phyloP scores from a whole-genome alignment of 2,113 vertebrate genomes.

The Haemorhous mexicanus region DNA sequence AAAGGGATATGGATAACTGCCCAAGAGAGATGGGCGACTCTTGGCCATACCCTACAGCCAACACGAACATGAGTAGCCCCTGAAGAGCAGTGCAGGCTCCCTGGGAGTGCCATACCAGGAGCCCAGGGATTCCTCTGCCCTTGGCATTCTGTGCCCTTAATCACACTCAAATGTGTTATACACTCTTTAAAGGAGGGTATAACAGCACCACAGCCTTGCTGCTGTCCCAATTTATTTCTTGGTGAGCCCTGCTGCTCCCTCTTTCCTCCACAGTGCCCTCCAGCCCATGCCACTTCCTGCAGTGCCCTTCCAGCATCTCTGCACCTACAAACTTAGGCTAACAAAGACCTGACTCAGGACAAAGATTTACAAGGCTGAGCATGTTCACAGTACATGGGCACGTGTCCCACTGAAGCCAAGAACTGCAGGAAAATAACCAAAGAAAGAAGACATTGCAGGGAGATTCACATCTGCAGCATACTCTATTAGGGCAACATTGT shows the following conservation, averaged over 20 bases:
- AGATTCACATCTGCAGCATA: slow-evolving; percentile 31
- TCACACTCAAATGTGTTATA: background rate
- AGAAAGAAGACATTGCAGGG: slow-evolving; percentile 20
- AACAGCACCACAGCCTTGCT: background rate
- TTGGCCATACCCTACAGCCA: background rate
- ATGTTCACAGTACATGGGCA: background rate
- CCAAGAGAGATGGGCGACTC: background rate
- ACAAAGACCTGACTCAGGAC: background rate
- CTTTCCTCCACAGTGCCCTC: background rate
- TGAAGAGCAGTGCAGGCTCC: accelerated
- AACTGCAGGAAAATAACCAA: slow-evolving; percentile 28
- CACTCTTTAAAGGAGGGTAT: background rate
- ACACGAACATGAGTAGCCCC: background rate
- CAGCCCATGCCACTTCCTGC: background rate
- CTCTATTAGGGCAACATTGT: slow-evolving; percentile 47
- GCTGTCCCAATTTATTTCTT: background rate
- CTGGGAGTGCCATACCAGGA: background rate
- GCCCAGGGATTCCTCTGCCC: background rate
- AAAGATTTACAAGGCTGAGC: background rate
- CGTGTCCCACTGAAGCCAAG: background rate
- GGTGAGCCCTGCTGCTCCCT: background rate
- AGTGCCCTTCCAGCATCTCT: background rate
- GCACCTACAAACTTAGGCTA: background rate
- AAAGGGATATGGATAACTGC: background rate
- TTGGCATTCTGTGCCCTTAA: background rate